These are phyloP conservation scores for Hirtodrosophila alboralis DNA, from an alignment of 2,888 invertebrate genomes.

Conservation along the genomic window DNA sequence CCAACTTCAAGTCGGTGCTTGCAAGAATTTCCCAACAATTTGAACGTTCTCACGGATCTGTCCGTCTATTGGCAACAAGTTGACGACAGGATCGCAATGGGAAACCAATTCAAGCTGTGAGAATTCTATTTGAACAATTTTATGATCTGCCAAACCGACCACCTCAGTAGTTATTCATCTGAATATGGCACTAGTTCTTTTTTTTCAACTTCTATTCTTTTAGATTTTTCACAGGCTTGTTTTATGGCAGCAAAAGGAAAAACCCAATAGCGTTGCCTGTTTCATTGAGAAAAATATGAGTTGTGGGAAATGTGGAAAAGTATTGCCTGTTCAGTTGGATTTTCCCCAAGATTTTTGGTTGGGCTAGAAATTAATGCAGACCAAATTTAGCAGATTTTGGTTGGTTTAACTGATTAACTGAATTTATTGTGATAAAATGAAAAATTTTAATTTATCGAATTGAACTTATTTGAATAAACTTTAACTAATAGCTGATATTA, in stretches of 20 bases:
- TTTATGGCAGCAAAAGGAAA: constrained; percentile 45
- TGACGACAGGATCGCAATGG: constrained; percentile 43
- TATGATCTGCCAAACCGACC: constrained; percentile 69
- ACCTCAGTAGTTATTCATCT: constrained; percentile 68
- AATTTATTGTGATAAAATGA: too few species aligned
- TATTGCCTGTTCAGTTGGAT: constrained; percentile 13
- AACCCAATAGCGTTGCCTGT: constrained; percentile 37
- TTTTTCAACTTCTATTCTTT: not conserved
- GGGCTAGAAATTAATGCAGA: constrained; percentile 4
- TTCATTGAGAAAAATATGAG: constrained; percentile 55
- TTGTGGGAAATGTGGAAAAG: constrained; percentile 37
- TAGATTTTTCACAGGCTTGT: constrained; percentile 7
- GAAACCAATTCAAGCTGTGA: constrained; percentile 31
- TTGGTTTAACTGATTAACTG: too few species aligned
- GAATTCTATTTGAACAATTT: constrained; percentile 30
- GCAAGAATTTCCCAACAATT: constrained; percentile 17
- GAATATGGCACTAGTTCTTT: constrained; percentile 30
- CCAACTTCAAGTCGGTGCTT: not conserved
- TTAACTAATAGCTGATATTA: too few species aligned
- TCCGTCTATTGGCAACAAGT: constrained; percentile 47
- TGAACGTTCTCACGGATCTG: constrained; percentile 56
- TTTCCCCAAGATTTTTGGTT: constrained; percentile 27
- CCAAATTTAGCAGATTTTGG: not conserved
- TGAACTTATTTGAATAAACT: too few species aligned
- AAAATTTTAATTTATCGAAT: too few species aligned